Percentiles rank a stretch among this genome's conserved stretches.
phyloP scores from a whole-genome alignment of 2,113 vertebrate species.

The Corythaeola cristata region DNA sequence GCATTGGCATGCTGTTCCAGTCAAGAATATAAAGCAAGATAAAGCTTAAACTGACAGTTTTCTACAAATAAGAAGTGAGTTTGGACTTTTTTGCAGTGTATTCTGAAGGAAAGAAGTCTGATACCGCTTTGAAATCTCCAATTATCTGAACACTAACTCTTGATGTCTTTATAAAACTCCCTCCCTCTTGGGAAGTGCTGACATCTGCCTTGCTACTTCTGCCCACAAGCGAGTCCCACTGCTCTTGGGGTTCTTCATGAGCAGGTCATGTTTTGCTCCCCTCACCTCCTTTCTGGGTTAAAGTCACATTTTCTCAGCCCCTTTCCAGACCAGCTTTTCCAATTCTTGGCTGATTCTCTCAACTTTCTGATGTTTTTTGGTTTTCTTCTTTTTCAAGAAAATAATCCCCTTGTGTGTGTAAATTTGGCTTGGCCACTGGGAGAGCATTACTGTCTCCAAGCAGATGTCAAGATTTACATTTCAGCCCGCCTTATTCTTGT shows the following conservation, averaged over 20 bases:
- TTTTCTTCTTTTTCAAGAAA: background rate
- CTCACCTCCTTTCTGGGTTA: background rate
- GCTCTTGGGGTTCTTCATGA: background rate
- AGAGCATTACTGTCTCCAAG: background rate
- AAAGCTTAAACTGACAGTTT: background rate
- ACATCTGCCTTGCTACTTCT: rapidly evolving
- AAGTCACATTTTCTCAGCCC: background rate
- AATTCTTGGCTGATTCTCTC: background rate
- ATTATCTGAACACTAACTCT: background rate
- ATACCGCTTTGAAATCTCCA: background rate
- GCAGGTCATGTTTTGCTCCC: background rate
- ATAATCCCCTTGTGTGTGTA: background rate
- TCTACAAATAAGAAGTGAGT: background rate
- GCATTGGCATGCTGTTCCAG: background rate
- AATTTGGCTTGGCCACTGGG: background rate
- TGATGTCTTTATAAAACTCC: background rate
- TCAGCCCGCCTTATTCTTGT: background rate
- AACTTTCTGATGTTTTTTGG: background rate
- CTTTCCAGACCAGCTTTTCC: background rate
- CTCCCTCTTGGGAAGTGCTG: background rate
- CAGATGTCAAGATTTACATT: background rate
- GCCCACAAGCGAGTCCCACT: background rate
- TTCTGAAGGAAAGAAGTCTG: background rate
- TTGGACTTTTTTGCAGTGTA: background rate
- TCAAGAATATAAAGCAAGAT: background rate